Percentiles rank a stretch among this genome's conserved stretches.
Conservation (phyloP, 2,797 vertebrate species). For the Dermochelys coriacea region DNA sequence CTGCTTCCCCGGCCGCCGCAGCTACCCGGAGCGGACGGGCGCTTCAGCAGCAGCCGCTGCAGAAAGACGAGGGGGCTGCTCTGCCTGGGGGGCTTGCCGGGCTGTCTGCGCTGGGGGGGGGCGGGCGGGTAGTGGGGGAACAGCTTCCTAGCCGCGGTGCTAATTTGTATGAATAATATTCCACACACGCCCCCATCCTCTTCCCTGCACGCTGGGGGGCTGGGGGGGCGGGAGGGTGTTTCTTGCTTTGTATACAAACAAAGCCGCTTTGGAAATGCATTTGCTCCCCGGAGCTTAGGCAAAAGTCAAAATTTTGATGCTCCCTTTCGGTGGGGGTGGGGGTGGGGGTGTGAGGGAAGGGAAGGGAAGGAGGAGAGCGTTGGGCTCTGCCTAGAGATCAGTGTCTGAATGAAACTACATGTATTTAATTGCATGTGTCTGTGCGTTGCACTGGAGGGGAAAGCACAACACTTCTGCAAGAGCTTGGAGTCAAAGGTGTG, state of each 20-base stretch:
- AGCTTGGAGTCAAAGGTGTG: constrained; percentile 67
- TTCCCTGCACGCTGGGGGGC: background rate
- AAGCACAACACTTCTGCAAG: constrained; percentile 71
- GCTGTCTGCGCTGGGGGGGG: constrained; percentile 47
- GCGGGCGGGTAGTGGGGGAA: constrained; percentile 32
- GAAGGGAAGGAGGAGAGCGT: constrained; percentile 58
- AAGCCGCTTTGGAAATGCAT: constrained; percentile 72
- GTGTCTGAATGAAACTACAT: constrained; percentile 75
- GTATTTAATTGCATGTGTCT: constrained; percentile 60
- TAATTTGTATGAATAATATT: constrained; percentile 62
- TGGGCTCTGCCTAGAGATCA: constrained; percentile 46
- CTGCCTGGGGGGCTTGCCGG: constrained; percentile 71
- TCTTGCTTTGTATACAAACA: constrained; percentile 45
- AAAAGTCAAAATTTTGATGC: constrained; percentile 40
- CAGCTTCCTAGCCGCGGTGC: constrained; percentile 55
- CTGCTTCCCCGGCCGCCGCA: background rate
- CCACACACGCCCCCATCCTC: background rate
- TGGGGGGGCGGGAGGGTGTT: background rate
- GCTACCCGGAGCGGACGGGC: constrained; percentile 20
- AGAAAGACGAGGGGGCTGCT: constrained; percentile 53
- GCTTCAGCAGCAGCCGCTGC: constrained; percentile 30
- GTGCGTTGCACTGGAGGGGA: constrained; percentile 73
- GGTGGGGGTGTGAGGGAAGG: constrained; percentile 33
- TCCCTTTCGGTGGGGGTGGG: background rate
- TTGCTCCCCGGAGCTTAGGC: constrained; percentile 49